phyloP scores from a whole-genome alignment of 2,113 vertebrate species.

The Dasyprocta punctata region DNA sequence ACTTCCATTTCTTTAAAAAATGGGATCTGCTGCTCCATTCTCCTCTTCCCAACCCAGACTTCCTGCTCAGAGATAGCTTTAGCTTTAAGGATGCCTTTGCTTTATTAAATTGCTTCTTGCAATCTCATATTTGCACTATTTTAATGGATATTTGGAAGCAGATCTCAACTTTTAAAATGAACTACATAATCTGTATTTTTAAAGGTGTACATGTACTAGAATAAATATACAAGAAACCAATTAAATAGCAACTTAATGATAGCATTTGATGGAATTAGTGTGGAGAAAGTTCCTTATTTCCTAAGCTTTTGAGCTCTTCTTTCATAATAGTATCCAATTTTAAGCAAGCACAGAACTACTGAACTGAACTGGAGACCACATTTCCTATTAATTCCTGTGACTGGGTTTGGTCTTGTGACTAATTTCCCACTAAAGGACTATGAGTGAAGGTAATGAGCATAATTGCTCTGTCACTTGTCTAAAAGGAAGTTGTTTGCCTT shows the following conservation, averaged over 20 bases:
- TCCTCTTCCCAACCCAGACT: neutral
- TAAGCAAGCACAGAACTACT: neutral
- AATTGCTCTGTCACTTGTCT: neutral
- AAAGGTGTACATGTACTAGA: neutral
- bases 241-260: neutral
- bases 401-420: neutral
- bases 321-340: neutral
- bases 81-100: neutral
- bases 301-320: neutral
- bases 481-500: neutral
- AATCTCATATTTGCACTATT: neutral
- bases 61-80: neutral
- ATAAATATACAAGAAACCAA: neutral
- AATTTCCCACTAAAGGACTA: neutral
- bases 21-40: neutral
- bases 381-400: neutral
- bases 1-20: neutral
- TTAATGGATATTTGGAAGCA: neutral
- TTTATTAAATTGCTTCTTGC: neutral
- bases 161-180: neutral
- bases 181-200: neutral
- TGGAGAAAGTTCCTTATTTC: neutral
- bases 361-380: no score
- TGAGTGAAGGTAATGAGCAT: neutral
- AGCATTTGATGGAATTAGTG: neutral